A percentile compares a stretch with the other conserved stretches of the same genome.
phyloP scores from a whole-genome alignment of 2,113 vertebrate species.

The Equus przewalskii region DNA sequence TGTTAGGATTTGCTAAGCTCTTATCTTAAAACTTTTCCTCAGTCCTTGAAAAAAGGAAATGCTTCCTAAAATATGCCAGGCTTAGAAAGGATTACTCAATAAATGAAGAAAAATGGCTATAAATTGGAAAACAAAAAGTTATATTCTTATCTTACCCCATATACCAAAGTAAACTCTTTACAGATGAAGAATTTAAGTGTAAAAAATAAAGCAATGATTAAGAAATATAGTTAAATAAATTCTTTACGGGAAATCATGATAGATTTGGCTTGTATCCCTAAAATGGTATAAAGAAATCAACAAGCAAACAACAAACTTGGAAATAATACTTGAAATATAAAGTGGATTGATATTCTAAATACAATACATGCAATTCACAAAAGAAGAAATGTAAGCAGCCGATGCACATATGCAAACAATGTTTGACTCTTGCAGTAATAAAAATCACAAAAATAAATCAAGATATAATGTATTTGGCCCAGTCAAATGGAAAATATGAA shows the following conservation, averaged over 20 bases:
- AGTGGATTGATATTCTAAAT: constrained; percentile 13
- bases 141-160: neutral
- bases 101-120: constrained; percentile 48
- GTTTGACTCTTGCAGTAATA: constrained; percentile 62
- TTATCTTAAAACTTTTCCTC: constrained; percentile 53
- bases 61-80: neutral
- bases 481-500: constrained; percentile 69
- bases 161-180: neutral
- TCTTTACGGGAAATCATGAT: neutral
- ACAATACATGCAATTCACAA: neutral
- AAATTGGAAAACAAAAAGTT: neutral
- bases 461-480: constrained; percentile 66
- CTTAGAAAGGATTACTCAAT: constrained; percentile 36
- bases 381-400: constrained; percentile 45
- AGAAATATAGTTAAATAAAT: neutral
- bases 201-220: neutral
- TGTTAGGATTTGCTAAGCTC: constrained; percentile 51
- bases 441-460: constrained; percentile 72
- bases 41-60: constrained; percentile 5
- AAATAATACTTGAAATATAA: constrained; percentile 23
- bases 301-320: neutral
- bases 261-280: neutral
- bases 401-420: constrained; percentile 60
- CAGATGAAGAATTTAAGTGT: neutral
- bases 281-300: neutral